Percentiles rank a stretch among this genome's conserved stretches.
phyloP scores from a whole-genome alignment of 2,797 vertebrate species.

The Alectoris magna region DNA sequence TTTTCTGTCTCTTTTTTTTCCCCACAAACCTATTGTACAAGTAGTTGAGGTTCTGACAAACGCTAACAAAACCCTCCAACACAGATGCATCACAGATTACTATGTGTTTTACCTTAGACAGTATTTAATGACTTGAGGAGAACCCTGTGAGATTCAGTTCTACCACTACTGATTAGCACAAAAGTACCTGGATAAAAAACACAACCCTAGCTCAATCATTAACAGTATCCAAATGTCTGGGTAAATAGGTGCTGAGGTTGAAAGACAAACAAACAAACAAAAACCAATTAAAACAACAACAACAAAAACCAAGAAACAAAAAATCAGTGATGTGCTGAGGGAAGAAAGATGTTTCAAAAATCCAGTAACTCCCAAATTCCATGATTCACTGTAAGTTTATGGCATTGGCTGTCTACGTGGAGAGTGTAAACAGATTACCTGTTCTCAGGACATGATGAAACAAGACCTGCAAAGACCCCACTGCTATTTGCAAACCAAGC shows the following conservation, averaged over 20 bases:
- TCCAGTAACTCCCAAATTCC: not conserved
- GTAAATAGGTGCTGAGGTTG: not conserved
- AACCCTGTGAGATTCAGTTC: not conserved
- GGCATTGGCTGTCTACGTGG: not conserved
- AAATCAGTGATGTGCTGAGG: not conserved
- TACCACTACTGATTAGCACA: not conserved
- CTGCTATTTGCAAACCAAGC: not conserved
- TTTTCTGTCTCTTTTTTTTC: not conserved
- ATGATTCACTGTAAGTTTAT: not conserved
- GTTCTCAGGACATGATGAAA: not conserved
- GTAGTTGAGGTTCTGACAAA: not conserved
- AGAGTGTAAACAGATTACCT: not conserved
- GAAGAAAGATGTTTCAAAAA: not conserved
- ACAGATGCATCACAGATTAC: not conserved
- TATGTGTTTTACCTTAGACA: not conserved
- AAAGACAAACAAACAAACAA: not conserved
- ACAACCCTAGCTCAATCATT: not conserved
- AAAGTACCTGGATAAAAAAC: not conserved
- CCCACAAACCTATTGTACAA: not conserved
- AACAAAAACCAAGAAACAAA: not conserved
- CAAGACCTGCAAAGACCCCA: not conserved
- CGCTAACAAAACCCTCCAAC: not conserved
- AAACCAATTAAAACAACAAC: not conserved
- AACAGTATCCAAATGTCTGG: not conserved
- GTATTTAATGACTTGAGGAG: not conserved